Evolutionary conservation across 2,888 invertebrate species (phyloP).

Genomic region (Agriotes lineatus): DNA sequence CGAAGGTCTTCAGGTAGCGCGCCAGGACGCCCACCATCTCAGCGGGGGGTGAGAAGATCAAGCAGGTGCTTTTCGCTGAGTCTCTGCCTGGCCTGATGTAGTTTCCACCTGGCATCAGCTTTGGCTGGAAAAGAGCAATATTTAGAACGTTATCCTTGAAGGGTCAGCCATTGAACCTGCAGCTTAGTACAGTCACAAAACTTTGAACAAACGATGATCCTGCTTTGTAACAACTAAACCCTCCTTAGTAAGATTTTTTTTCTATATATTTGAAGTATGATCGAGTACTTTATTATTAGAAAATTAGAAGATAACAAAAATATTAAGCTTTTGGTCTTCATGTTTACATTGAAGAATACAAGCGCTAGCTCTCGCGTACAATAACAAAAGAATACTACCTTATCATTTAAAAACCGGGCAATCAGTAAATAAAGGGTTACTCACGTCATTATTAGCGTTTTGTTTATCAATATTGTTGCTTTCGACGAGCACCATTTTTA

Average conservation of each 20-base stretch:
- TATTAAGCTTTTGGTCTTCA: neutral
- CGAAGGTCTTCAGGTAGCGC: conserved; percentile 88
- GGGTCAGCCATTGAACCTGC: neutral
- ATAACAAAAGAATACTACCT: neutral
- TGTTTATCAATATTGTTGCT: conserved; percentile 1
- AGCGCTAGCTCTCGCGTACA: neutral
- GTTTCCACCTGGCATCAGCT: conserved; percentile 83
- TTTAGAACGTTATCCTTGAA: neutral
- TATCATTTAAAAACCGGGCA: too few relatives aligned
- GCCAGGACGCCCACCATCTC: conserved; percentile 90
- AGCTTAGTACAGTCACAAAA: too few relatives aligned
- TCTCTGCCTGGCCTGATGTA: conserved; percentile 87
- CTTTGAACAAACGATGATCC: too few relatives aligned
- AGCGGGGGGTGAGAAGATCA: conserved; percentile 89
- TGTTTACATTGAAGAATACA: neutral
- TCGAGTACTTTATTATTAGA: too few relatives aligned
- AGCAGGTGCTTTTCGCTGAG: conserved; percentile 81
- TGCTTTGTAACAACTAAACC: too few relatives aligned
- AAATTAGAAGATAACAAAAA: neutral
- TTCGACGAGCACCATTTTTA: neutral
- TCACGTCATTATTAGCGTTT: conserved; percentile 1
- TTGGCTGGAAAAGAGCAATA: conserved; percentile 73
- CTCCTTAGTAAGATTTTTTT: too few relatives aligned
- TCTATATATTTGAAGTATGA: too few relatives aligned
- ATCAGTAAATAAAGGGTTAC: neutral